Evolutionary conservation across 1,140 invertebrate genomes (phyloP).

Genomic region (Tetramorium alpestre): DNA sequence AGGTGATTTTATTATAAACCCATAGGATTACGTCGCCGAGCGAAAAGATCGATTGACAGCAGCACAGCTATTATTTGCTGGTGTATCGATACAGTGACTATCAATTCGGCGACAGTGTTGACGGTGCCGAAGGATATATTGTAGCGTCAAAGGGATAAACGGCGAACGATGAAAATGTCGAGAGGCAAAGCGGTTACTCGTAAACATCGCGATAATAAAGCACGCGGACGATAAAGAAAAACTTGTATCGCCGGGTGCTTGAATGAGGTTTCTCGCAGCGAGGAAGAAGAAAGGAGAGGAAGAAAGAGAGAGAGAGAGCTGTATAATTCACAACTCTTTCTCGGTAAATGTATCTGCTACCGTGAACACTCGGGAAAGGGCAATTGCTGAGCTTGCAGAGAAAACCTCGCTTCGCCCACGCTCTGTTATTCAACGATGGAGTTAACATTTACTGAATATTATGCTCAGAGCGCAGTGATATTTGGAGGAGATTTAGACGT

Average conservation of each 20-base stretch:
- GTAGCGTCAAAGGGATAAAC: conserved; percentile 50
- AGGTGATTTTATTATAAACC: conserved; percentile 30
- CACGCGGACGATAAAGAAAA: conserved; percentile 51
- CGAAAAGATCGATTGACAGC: conserved; percentile 36
- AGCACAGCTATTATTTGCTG: conserved; percentile 20
- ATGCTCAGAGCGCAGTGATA: background rate
- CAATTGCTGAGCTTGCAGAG: conserved; percentile 49
- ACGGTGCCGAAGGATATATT: conserved; percentile 28
- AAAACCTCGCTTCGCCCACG: conserved; percentile 36
- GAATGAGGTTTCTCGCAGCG: conserved; percentile 28
- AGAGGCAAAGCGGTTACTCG: conserved; percentile 42
- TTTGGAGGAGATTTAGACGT: background rate
- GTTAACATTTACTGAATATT: conserved; percentile 43
- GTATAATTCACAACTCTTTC: conserved; percentile 49
- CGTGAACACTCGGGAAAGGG: conserved; percentile 21
- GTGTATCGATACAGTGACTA: conserved; percentile 25
- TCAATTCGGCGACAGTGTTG: conserved; percentile 42
- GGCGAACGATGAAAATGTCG: conserved; percentile 44
- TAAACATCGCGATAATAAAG: conserved; percentile 54
- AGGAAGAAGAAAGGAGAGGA: background rate
- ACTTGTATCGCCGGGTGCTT: conserved; percentile 32
- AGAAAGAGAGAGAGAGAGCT: background rate
- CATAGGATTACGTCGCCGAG: conserved; percentile 14
- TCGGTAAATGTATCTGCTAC: conserved; percentile 25
- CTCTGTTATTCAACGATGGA: conserved; percentile 23